Evolutionary conservation across 37 sponge, comb jelly and placozoan species (phyloP), one percentile per base, ranked within the genome.

Genomic region (Geodia barretti): DNA sequence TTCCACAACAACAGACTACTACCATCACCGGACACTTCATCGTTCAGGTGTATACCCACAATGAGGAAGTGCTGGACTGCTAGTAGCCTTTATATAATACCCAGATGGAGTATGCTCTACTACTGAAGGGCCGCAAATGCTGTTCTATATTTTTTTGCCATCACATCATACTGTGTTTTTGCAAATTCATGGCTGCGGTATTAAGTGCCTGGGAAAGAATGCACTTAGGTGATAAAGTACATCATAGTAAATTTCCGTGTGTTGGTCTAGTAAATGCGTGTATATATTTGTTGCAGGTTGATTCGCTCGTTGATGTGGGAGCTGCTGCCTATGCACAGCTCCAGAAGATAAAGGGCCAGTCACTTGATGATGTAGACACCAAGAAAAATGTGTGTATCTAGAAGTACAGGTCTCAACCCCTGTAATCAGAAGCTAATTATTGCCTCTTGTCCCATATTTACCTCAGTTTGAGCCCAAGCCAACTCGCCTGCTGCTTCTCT

Each of bases 231-330:
- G 62, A 4, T 9, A 1, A 20, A 1, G 8, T 30, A 1, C 3
- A 21, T 5, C 7, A 34, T 58, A 62, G n/a, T n/a, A n/a, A n/a
- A n/a, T n/a, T n/a, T n/a, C n/a, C n/a, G 76, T 71, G 72, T 71
- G 72, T 4, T 26, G 5, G 19, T 58, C 24, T 77, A n/a, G n/a
- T n/a, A n/a, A n/a, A n/a, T n/a, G 60, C 23, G 21, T 35, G 4
- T 42, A 35, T 34, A 4, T 63, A n/a, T 23, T 32, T 33, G 7
- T 60, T 1, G 35, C 74, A 91, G 92, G 70, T 91, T 14, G 78
- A 91, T 39, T 83, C 85, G 30, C 65, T 91, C n/a, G 5, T 91
- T 5, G 90, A 91, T 78, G 87, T 86, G 38, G 83, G 83, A 36
- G 74, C 38, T 19, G 60, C 92, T 38, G 83, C 87, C 0, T 91